Evolutionary conservation across 2,797 vertebrate genomes (phyloP), one percentile per base, ranked within the genome.

Genomic region (Chromis chromis): DNA sequence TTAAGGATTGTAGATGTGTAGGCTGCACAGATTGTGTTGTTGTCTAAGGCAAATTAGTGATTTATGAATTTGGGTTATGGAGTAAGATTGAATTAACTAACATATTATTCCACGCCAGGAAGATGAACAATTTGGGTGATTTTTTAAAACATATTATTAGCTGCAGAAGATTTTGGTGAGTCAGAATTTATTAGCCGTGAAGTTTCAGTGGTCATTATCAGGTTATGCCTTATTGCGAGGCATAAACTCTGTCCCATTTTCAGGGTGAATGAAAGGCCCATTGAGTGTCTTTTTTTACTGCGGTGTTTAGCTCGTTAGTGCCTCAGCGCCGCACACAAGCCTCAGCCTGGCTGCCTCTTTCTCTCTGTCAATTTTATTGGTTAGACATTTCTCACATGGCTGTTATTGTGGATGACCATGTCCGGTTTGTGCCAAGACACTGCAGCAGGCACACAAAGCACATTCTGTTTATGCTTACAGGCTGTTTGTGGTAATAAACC

Each of bases 221-320:
- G 53, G 54, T 61, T 40, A 55, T 58, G 19, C n/a, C 22, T 40
- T 54, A 40, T 73, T 63, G 31, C 46, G 10, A 64, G 49, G 19
- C 42, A 70, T 62, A 42, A 67, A 81, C 59, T 76, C 65, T 24
- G 46, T 49, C 61, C 14, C 67, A 60, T 76, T 83, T 67, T 76
- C 6, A 3, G 12, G 61, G 58, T 25, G 28, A 66, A 87, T 86
- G 54, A 89, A 89, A 82, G 81, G 61, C 77, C 73, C 68, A 84
- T 85, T 90, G 85, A 92, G 58, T 22, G 63, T 78, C 62, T 57
- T 54, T 74, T 78, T 87, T 85, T 60, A 66, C 60, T 55, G 59
- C 65, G 25, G 70, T 14, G 71, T 49, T 44, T 66, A 84, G 70
- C 84, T 93, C 90, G 90, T 94, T 92, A 92, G 88, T 42, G 83